Evolutionary conservation across 2,888 invertebrate genomes (phyloP), one percentile per base, ranked within the genome.

Genomic region (Standfussiana lucernea): DNA sequence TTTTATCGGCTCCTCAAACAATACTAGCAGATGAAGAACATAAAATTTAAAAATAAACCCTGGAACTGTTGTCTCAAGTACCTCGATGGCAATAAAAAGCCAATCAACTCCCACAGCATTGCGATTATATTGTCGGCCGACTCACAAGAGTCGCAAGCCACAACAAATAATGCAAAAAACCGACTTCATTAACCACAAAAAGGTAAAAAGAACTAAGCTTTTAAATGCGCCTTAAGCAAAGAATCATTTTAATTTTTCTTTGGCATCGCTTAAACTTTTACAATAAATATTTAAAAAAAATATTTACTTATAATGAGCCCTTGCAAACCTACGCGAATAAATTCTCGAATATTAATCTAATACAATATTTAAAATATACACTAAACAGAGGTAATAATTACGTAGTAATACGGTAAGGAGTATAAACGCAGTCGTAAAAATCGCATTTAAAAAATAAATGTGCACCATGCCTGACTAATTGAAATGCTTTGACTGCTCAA

Each of bases 381-480:
- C 32, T 73, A 50, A 70, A 76, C 82, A 86, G 70, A 85, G 82
- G 70, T 80, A 86, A 84, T 83, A 89, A 88, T 90, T 79, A 86
- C 82, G 78, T 76, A 76, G 87, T 87, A 89, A 87, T 88, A 89
- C 88, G 83, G 83, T 88, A 86, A 88, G 84, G 76, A 83, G 86
- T 80, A 88, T 89, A 86, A 84, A 89, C 77, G 83, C 72, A 86
- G 88, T 86, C 90, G 79, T 93, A 92, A 94, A 93, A 90, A 90
- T 90, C 84, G 87, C 89, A 89, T 92, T 91, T 89, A 84, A 91
- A 90, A 88, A 80, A 87, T 88, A 86, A 84, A 86, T 88, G 84
- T 86, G 85, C 83, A 87, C 88, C 78, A 82, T 80, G 84, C 79
- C 77, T 86, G 76, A 88, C 91, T 94, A 93, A 94, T 94, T 92